Conservation (phyloP, 2,888 invertebrate species). For the Julus scandinavius region DNA sequence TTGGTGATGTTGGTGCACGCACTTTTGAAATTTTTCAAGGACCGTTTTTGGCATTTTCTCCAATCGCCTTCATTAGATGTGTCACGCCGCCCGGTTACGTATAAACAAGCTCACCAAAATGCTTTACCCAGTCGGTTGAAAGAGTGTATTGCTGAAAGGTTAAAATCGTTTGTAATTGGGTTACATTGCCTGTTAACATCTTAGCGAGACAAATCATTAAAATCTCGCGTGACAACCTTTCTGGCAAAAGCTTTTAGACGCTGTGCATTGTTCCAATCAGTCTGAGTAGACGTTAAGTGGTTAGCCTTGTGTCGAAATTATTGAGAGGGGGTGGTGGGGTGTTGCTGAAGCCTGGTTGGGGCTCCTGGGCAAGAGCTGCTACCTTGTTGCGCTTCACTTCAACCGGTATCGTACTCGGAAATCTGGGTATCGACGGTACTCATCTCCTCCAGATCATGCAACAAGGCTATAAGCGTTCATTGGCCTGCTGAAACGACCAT, state of each 20-base stretch:
- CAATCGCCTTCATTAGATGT: not conserved
- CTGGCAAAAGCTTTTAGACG: slow-evolving; percentile 9
- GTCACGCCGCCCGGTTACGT: not conserved
- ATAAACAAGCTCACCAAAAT: not conserved
- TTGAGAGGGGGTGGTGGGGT: not conserved
- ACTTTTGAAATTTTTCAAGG: not conserved
- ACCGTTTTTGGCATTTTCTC: not conserved
- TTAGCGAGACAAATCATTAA: slow-evolving; percentile 18
- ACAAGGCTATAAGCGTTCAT: not conserved
- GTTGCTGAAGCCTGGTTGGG: not conserved
- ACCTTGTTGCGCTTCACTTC: not conserved
- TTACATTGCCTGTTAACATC: not conserved
- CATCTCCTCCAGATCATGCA: not conserved
- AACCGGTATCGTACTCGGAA: not conserved
- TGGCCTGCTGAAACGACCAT: not conserved
- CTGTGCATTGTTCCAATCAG: slow-evolving; percentile 5
- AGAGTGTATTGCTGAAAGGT: not conserved
- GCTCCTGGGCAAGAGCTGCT: not conserved
- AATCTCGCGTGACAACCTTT: slow-evolving; percentile 18
- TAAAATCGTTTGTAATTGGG: slow-evolving; percentile 1
- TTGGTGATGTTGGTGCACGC: not conserved
- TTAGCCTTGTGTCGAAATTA: slow-evolving; percentile 2
- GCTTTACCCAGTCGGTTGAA: not conserved
- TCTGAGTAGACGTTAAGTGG: slow-evolving; percentile 10
- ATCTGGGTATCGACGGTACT: not conserved